Base-by-base conservation (phyloP, 1,140 invertebrate genomes). In the Sarcophaga bullata region DNA sequence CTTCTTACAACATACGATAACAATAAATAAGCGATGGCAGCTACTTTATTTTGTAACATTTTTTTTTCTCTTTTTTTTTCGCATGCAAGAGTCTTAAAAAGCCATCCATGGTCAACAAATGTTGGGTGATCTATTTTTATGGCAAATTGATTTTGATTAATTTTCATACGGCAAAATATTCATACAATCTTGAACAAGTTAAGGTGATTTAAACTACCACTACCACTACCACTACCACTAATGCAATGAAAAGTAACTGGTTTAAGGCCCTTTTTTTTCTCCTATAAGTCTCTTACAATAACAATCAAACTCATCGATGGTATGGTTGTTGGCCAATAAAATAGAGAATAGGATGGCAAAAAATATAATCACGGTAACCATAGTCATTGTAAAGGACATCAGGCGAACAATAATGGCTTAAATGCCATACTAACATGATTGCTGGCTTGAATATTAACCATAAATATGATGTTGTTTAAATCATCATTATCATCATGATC, bases 131-230 rank as follows among this genome's bases (percentile, higher is more conserved):
- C 75, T 78, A 78, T 78, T 78, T 78, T 78, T 50, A 78, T 78
- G 75, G 75, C 75, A 78, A 78, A 78, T 78, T 78, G 75, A 78
- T 78, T 78, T 78, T 78, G 75, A 78, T 78, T 78, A 78, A 78
- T 78, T 78, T 78, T 52, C 75, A 78, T 78, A 37, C 75, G 19
- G 48, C 48, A 78, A 50, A 78, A 19, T 50, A 58, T 68, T 68
- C 62, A 19, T 25, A 68, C 17, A 68, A 58, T 58, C 54, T 37
- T 37, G 17, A 9, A 52, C 50, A 52, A 52, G 50, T 10, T 78
- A 78, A 49, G 50, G 48, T 50, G 7, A 19, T 49, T 48, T 54
- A 50, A 1, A 80, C 48, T 37, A 17, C 25, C 48, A 10, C 8
- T 7, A 9, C 47, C 58, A 15, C 9, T 73, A n/a, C n/a, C 13